Conservation (phyloP, 2,888 invertebrate genomes). For the Piscicola geometra region DNA sequence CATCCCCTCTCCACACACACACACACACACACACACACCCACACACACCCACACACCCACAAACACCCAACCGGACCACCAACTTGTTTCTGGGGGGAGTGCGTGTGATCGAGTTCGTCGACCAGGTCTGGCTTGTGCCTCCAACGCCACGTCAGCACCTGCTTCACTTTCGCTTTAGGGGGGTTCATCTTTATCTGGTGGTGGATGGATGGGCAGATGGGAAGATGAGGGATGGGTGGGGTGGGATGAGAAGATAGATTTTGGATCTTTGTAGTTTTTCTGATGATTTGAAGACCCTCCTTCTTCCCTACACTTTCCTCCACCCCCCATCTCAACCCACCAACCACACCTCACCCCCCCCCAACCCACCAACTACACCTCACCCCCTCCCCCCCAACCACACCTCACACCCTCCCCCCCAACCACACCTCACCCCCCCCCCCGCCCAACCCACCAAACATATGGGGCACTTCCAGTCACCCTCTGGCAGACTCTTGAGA, state of each 20-base stretch:
- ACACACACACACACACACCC: no score
- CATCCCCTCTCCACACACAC: no score
- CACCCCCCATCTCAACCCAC: no score
- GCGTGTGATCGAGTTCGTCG: slow-evolving; percentile 45
- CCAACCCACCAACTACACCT: background rate
- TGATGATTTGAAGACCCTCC: no score
- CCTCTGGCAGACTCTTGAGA: slow-evolving; percentile 43
- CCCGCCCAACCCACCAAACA: slow-evolving; percentile 40
- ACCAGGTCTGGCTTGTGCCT: slow-evolving; percentile 38
- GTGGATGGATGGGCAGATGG: no score
- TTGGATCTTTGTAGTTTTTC: no score
- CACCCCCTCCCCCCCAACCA: background rate
- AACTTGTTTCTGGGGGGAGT: slow-evolving; percentile 43
- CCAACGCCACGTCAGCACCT: slow-evolving; percentile 44
- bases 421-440: background rate
- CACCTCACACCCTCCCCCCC: background rate
- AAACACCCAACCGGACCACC: background rate
- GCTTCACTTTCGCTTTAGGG: slow-evolving; percentile 41
- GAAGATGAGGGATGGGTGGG: no score
- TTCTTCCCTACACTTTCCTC: no score
- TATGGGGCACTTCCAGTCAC: slow-evolving; percentile 46
- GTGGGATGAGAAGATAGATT: no score
- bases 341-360: no score
- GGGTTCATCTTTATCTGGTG: slow-evolving; percentile 41
- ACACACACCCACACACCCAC: no score